A percentile compares a stretch with the other conserved stretches of the same genome.
Evolutionary conservation across 1,140 invertebrate species (phyloP).

Genomic region (Holotrichia oblita): DNA sequence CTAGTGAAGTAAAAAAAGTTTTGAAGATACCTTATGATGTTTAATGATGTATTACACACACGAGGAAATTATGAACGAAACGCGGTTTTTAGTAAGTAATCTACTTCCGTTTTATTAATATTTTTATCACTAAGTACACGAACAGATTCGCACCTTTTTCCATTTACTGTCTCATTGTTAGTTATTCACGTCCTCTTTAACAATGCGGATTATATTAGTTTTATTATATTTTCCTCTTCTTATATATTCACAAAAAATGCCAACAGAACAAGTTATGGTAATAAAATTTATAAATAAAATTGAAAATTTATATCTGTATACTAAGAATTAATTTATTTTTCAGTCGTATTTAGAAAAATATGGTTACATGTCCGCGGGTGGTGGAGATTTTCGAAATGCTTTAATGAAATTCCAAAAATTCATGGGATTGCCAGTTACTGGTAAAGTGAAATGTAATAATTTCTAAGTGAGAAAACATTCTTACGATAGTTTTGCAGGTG

Average conservation of each 20-base stretch:
- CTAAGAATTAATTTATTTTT: not conserved
- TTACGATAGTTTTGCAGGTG: not conserved
- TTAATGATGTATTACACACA: too few relatives aligned
- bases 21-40: too few relatives aligned
- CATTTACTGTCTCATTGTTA: not conserved
- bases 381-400: not conserved
- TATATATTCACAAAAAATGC: not conserved
- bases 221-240: not conserved
- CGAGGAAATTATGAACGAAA: not conserved
- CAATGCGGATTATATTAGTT: not conserved
- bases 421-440: not conserved
- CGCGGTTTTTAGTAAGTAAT: not conserved
- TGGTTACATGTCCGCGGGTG: not conserved
- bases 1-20: too few relatives aligned
- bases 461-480: not conserved
- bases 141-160: not conserved
- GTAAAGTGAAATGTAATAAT: not conserved
- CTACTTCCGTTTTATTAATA: not conserved
- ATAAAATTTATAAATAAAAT: not conserved
- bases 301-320: not conserved
- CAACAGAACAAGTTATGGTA: not conserved
- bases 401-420: not conserved
- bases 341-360: not conserved
- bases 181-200: not conserved
- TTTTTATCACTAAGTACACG: not conserved